Conservation (phyloP, 2,888 invertebrate genomes). For the Euspilapteryx auroguttella region DNA sequence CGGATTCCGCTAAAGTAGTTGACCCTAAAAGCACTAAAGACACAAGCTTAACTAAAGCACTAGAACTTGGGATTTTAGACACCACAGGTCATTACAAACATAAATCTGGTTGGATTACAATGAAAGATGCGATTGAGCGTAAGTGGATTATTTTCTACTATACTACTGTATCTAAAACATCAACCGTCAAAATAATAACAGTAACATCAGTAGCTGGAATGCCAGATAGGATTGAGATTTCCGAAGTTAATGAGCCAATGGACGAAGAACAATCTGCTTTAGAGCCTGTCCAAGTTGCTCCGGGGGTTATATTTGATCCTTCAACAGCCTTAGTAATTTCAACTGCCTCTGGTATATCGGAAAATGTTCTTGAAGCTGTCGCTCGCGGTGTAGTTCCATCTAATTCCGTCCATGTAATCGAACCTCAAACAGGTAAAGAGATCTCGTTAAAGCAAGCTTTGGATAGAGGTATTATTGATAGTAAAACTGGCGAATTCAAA, state of each 20-base stretch:
- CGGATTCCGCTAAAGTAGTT: slow-evolving; percentile 78
- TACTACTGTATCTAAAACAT: slow-evolving; percentile 36
- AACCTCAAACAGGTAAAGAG: slow-evolving; percentile 68
- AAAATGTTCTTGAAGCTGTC: slow-evolving; percentile 75
- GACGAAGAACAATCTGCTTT: slow-evolving; percentile 40
- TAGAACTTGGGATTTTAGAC: slow-evolving; percentile 80
- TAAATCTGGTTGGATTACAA: slow-evolving; percentile 57
- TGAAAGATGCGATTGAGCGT: slow-evolving; percentile 74
- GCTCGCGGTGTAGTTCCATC: slow-evolving; percentile 73
- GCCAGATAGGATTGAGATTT: slow-evolving; percentile 73
- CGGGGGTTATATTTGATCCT: slow-evolving; percentile 79
- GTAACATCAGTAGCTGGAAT: slow-evolving; percentile 72
- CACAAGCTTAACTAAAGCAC: slow-evolving; percentile 68
- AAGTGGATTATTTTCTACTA: slow-evolving; percentile 66
- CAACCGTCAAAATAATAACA: slow-evolving; percentile 66
- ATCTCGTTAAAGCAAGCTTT: slow-evolving; percentile 77
- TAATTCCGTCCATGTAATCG: slow-evolving; percentile 68
- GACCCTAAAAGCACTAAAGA: slow-evolving; percentile 75
- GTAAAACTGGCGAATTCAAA: slow-evolving; percentile 67
- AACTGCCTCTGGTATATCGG: slow-evolving; percentile 69
- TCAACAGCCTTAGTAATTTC: slow-evolving; percentile 74
- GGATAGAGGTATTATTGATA: slow-evolving; percentile 72
- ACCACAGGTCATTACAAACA: slow-evolving; percentile 74
- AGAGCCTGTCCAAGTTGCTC: slow-evolving; percentile 73
- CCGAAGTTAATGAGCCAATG: slow-evolving; percentile 30